These are phyloP conservation scores for Pangasius sanitwongsei DNA, from an alignment of 2,797 vertebrate genomes.

Conservation along the genomic window DNA sequence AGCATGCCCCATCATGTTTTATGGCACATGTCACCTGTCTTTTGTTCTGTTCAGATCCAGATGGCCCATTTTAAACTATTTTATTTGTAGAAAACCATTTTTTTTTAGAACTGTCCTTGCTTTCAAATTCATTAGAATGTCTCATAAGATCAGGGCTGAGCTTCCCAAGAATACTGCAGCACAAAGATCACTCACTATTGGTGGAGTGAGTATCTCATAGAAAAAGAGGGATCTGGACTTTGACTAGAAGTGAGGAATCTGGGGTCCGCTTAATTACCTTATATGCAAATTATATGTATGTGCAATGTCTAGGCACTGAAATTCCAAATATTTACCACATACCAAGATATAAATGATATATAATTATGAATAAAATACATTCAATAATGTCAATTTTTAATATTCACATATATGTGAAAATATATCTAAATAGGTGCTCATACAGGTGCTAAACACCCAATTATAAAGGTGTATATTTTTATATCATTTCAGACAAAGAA, in stretches of 20 bases:
- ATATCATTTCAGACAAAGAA: no score
- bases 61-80: not conserved
- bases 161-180: not conserved
- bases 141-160: not conserved
- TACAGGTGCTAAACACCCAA: no score
- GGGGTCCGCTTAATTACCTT: not conserved
- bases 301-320: not conserved
- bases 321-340: not conserved
- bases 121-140: not conserved
- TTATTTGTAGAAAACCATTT: not conserved
- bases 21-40: not conserved
- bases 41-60: not conserved
- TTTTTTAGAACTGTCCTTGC: not conserved
- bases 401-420: no score
- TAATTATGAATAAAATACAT: not conserved
- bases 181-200: not conserved
- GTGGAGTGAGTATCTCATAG: not conserved
- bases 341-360: not conserved
- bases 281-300: not conserved
- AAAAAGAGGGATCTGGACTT: not conserved
- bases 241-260: not conserved
- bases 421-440: no score
- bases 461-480: no score
- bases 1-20: not conserved
- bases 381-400: no score